Evolutionary conservation across 1,140 invertebrate species (phyloP).

Genomic region (Drosophila tropicalis): DNA sequence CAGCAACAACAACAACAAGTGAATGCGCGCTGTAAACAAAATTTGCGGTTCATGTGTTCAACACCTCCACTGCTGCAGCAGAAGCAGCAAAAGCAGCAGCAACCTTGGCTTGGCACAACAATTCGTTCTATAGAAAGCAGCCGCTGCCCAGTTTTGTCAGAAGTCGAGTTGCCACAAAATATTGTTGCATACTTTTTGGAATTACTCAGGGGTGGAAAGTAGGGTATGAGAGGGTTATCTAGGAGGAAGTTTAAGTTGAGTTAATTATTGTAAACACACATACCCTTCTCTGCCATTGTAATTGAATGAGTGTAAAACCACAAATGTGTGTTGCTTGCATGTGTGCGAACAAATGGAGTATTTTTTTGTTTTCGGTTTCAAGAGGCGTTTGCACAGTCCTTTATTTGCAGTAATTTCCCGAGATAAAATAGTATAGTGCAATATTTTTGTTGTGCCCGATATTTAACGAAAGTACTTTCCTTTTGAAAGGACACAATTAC

Average conservation of each 20-base stretch:
- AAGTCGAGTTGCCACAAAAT: conserved; percentile 47
- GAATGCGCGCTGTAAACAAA: conserved; percentile 70
- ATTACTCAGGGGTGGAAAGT: conserved; percentile 6
- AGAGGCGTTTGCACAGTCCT: too few relatives aligned
- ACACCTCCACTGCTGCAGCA: conserved; percentile 59
- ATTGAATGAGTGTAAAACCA: conserved; percentile 21
- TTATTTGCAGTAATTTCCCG: too few relatives aligned
- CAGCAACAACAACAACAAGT: conserved; percentile 50
- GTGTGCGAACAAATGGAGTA: neutral
- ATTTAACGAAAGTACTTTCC: neutral
- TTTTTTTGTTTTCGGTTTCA: neutral
- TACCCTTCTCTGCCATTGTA: conserved; percentile 27
- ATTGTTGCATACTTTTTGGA: conserved; percentile 70
- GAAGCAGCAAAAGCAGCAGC: conserved; percentile 22
- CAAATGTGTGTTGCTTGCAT: conserved; percentile 19
- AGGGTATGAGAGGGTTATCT: neutral
- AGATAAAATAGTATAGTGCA: too few relatives aligned
- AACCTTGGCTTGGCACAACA: neutral
- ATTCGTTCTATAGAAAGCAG: conserved; percentile 9
- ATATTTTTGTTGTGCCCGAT: too few relatives aligned
- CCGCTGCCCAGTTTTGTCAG: conserved; percentile 37
- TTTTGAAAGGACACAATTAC: neutral
- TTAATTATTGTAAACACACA: conserved; percentile 71
- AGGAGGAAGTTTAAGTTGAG: conserved; percentile 67
- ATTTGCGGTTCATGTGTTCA: conserved; percentile 80